Conservation (phyloP, 2,888 invertebrate species). For the Philopedon plagiatum region DNA sequence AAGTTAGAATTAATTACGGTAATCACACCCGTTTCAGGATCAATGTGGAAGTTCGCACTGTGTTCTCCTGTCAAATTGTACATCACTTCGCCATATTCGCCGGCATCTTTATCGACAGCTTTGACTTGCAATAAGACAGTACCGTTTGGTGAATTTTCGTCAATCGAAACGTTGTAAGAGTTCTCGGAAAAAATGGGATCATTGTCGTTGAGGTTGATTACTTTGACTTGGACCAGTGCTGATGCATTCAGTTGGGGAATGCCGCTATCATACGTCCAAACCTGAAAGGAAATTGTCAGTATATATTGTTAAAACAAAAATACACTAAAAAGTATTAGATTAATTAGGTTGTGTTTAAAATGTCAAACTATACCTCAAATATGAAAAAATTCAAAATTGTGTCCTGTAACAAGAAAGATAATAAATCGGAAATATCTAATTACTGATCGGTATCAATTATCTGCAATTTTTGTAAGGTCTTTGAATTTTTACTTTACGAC, state of each 20-base stretch:
- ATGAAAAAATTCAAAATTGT: no score
- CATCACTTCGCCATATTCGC: conserved; percentile 81
- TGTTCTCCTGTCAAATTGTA: conserved; percentile 85
- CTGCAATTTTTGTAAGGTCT: no score
- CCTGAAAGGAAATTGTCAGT: conserved; percentile 31
- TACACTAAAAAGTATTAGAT: no score
- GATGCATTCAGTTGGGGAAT: conserved; percentile 86
- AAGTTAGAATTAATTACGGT: conserved; percentile 79
- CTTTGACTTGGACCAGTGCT: conserved; percentile 82
- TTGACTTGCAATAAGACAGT: conserved; percentile 81
- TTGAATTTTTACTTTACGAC: no score
- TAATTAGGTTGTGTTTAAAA: no score
- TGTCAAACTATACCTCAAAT: no score
- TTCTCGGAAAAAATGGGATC: conserved; percentile 82
- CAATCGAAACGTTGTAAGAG: conserved; percentile 79
- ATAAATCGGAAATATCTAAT: no score
- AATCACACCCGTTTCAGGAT: conserved; percentile 81
- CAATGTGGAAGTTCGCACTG: conserved; percentile 81
- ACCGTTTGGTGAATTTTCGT: conserved; percentile 83
- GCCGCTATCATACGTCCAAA: conserved; percentile 85
- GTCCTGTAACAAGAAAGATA: no score
- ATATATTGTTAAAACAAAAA: no score
- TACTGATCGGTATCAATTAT: no score
- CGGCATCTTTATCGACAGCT: conserved; percentile 85
- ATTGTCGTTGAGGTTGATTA: conserved; percentile 91